These are phyloP conservation scores for Caracal caracal DNA, from an alignment of 2,113 vertebrate genomes.

Conservation along the genomic window DNA sequence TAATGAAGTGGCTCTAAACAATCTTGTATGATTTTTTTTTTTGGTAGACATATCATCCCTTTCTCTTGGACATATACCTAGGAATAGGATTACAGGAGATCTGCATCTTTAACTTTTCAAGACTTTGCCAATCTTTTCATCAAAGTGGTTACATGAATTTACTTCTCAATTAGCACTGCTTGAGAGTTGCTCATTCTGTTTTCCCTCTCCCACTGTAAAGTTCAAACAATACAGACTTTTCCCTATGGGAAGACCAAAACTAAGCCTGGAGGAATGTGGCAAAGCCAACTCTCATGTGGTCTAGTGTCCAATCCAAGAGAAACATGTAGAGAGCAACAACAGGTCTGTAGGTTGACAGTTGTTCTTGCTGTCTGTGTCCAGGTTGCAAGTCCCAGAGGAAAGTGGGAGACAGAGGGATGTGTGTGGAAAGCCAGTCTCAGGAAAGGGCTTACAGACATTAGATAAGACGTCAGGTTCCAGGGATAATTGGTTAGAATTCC, in stretches of 20 bases:
- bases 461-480: background rate
- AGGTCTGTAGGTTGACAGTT: background rate
- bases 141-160: constrained; percentile 20
- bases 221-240: background rate
- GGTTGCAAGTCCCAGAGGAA: background rate
- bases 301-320: background rate
- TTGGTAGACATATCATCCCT: background rate
- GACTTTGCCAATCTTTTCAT: constrained; percentile 41
- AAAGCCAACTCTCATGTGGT: background rate
- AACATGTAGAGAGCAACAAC: background rate
- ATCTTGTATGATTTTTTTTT: background rate
- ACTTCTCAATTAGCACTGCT: background rate
- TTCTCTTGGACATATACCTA: constrained; percentile 12
- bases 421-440: background rate
- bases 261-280: background rate
- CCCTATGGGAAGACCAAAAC: background rate
- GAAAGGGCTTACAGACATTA: background rate
- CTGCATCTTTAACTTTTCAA: constrained; percentile 30
- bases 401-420: background rate
- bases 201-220: background rate
- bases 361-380: background rate
- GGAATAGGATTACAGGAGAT: background rate
- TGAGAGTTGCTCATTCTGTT: constrained; percentile 26
- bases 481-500: background rate
- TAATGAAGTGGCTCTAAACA: constrained; percentile 19